These are phyloP conservation scores for Eudasyphora cyanicolor DNA, from an alignment of 2,888 invertebrate genomes.

Conservation along the genomic window DNA sequence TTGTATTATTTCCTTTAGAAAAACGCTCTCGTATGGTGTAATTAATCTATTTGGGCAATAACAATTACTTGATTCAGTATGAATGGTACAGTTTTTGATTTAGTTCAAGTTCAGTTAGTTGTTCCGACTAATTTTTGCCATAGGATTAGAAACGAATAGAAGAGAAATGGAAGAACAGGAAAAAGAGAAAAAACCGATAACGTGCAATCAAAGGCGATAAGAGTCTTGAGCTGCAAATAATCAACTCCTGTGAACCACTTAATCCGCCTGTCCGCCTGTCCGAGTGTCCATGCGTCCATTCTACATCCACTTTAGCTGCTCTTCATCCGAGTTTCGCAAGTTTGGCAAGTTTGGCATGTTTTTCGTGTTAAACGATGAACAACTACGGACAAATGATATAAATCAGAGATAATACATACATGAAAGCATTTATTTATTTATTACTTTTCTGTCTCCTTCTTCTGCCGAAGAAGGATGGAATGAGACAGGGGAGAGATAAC, in stretches of 20 bases:
- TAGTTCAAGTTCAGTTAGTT: too few species aligned
- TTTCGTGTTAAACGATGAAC: background rate
- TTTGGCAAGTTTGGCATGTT: too few species aligned
- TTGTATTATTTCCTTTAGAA: too few species aligned
- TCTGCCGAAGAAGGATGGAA: conserved; percentile 1
- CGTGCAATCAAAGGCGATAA: conserved; percentile 7
- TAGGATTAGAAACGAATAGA: background rate
- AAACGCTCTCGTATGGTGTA: too few species aligned
- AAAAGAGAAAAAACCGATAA: background rate
- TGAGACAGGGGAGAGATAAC: background rate
- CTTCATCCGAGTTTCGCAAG: background rate
- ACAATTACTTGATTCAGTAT: too few species aligned
- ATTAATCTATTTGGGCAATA: too few species aligned
- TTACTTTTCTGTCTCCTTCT: conserved; percentile 50
- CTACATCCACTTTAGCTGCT: background rate
- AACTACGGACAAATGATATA: conserved; percentile 28
- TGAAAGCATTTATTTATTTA: conserved; percentile 59
- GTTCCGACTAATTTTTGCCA: background rate
- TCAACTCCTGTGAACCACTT: background rate
- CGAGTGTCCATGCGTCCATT: too few species aligned
- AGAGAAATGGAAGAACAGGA: background rate
- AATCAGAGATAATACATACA: conserved; percentile 54
- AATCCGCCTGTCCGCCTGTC: background rate
- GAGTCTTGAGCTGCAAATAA: background rate
- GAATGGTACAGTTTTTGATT: too few species aligned